Conservation (phyloP, 1,140 invertebrate species). For the Contarinia nasturtii region DNA sequence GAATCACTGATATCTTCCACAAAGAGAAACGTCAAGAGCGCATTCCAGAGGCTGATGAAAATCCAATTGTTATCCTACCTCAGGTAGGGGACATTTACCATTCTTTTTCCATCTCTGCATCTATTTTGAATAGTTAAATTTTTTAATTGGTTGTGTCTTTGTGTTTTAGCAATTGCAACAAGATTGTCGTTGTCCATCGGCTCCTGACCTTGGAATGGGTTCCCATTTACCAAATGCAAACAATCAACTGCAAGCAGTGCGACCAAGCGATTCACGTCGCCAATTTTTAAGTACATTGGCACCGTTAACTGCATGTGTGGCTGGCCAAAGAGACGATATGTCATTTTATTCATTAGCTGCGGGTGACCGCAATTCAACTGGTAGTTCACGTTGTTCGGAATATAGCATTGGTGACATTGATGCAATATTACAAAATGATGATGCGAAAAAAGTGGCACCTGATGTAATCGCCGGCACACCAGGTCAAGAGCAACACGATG, state of each 20-base stretch:
- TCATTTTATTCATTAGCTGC: constrained; percentile 44
- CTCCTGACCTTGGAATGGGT: constrained; percentile 36
- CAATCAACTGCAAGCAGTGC: constrained; percentile 21
- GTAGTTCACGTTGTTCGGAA: constrained; percentile 27
- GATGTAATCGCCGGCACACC: constrained; percentile 60
- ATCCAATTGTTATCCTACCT: constrained; percentile 24
- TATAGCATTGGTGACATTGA: constrained; percentile 50
- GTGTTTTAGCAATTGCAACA: constrained; percentile 3
- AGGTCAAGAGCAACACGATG: constrained; percentile 37
- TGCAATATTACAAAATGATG: constrained; percentile 27
- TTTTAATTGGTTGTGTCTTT: background rate
- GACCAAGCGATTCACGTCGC: constrained; percentile 31
- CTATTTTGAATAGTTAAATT: background rate
- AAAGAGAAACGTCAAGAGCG: constrained; percentile 27
- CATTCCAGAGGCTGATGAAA: constrained; percentile 23
- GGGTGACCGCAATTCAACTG: constrained; percentile 28
- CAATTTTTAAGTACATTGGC: constrained; percentile 57
- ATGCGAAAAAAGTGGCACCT: constrained; percentile 34
- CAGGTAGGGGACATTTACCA: constrained; percentile 9
- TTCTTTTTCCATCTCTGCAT: background rate
- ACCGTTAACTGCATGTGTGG: constrained; percentile 52
- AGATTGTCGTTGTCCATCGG: constrained; percentile 23
- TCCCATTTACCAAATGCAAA: constrained; percentile 21
- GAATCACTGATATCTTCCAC: constrained; percentile 45
- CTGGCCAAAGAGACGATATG: constrained; percentile 37